phyloP scores from a whole-genome alignment of 2,888 invertebrate species.

The Lissonota sp. region DNA sequence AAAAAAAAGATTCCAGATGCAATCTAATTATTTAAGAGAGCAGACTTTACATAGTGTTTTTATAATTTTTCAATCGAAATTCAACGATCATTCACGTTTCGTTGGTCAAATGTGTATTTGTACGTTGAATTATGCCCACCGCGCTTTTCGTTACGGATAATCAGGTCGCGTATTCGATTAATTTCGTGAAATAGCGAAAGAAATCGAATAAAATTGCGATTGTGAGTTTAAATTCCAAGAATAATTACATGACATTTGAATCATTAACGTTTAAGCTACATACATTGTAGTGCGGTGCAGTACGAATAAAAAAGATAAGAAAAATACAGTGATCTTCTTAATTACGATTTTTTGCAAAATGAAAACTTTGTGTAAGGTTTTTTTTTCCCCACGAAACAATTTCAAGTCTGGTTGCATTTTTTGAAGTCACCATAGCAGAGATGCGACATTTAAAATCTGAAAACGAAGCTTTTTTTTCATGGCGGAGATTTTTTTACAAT shows the following conservation, averaged over 20 bases:
- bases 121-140: slow-evolving; percentile 21
- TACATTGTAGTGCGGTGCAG: slow-evolving; percentile 36
- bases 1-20: neutral
- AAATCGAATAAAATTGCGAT: neutral
- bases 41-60: slow-evolving; percentile 32
- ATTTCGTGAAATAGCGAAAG: slow-evolving; percentile 8
- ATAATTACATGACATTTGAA: slow-evolving; percentile 32
- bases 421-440: too few species aligned
- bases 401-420: too few species aligned
- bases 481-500: too few species aligned
- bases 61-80: slow-evolving; percentile 49
- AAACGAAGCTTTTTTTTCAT: too few species aligned
- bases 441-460: too few species aligned
- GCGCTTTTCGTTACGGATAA: neutral
- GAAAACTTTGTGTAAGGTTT: too few species aligned
- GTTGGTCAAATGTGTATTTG: slow-evolving; percentile 3
- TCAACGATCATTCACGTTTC: slow-evolving; percentile 9
- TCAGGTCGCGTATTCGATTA: neutral
- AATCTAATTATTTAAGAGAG: slow-evolving; percentile 20
- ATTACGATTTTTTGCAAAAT: too few species aligned
- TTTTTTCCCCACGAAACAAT: too few species aligned
- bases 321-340: slow-evolving; percentile 37
- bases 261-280: slow-evolving; percentile 36
- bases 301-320: slow-evolving; percentile 60
- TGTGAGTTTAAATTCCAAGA: slow-evolving; percentile 20